Evolutionary conservation across 1,140 invertebrate species (phyloP).

Genomic region (Cotesia glomerata): DNA sequence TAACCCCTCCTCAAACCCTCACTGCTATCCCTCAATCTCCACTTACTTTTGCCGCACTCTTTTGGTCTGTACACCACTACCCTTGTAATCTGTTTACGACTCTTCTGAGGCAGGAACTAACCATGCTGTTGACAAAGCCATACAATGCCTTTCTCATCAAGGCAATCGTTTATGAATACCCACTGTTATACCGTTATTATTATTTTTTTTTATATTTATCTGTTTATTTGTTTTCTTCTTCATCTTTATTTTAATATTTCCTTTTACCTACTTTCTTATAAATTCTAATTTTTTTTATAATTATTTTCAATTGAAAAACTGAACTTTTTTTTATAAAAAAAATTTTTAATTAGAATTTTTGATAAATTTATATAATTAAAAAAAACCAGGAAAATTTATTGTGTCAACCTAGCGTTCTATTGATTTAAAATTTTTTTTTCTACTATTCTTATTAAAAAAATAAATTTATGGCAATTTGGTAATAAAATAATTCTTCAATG

Average conservation of each 20-base stretch:
- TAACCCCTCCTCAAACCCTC: too few species aligned
- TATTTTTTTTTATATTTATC: neutral
- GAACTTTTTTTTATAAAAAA: too few species aligned
- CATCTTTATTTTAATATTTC: neutral
- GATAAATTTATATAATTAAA: too few species aligned
- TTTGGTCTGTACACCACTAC: constrained; percentile 14
- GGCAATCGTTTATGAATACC: constrained; percentile 27
- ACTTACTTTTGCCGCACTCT: constrained; percentile 3
- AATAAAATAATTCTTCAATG: too few species aligned
- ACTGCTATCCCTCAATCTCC: neutral
- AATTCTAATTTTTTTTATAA: too few species aligned
- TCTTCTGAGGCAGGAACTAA: constrained; percentile 31
- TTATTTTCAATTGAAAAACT: neutral
- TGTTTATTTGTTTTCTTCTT: neutral
- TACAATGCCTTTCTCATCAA: constrained; percentile 8
- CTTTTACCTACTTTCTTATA: too few species aligned
- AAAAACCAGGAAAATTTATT: too few species aligned
- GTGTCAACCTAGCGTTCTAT: too few species aligned
- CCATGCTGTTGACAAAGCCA: constrained; percentile 28
- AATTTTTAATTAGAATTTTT: too few species aligned
- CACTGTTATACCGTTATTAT: neutral
- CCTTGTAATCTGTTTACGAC: constrained; percentile 49
- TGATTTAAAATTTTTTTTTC: too few species aligned
- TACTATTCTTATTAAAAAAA: too few species aligned
- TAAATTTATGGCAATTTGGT: too few species aligned